Conservation (phyloP, 2,113 vertebrate species). For the Myotis yumanensis region DNA sequence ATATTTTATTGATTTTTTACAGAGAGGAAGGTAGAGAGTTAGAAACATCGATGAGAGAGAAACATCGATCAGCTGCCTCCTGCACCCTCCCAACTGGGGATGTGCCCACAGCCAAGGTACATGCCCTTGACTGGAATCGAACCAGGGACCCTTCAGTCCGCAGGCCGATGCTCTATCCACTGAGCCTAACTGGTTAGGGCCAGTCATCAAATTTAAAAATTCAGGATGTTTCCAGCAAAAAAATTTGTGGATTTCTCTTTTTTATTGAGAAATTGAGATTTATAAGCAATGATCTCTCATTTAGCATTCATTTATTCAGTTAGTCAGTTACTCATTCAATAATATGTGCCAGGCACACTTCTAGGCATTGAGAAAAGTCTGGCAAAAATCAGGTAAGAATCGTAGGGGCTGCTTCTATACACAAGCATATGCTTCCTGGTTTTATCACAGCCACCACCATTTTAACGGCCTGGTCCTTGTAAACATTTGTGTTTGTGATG, state of each 20-base stretch:
- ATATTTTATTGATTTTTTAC: too few relatives aligned
- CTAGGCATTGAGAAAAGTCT: background rate
- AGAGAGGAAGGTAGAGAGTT: too few relatives aligned
- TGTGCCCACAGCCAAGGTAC: too few relatives aligned
- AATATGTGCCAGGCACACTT: background rate
- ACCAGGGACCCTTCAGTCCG: too few relatives aligned
- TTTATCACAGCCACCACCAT: background rate
- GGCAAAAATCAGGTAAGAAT: background rate
- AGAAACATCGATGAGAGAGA: too few relatives aligned
- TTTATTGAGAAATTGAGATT: background rate
- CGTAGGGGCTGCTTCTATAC: background rate
- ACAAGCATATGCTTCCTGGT: background rate
- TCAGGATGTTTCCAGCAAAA: background rate
- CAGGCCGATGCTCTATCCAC: too few relatives aligned
- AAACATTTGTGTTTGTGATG: background rate
- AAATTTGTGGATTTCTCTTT: background rate
- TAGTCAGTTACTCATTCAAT: background rate
- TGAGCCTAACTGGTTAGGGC: too few relatives aligned
- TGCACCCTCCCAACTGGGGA: too few relatives aligned
- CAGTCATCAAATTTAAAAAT: background rate
- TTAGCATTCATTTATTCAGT: background rate
- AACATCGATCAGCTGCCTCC: too few relatives aligned
- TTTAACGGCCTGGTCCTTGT: background rate
- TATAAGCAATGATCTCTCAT: background rate
- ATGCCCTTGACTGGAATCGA: too few relatives aligned